These are phyloP conservation scores for Cuniculus paca DNA, from an alignment of 2,797 vertebrate genomes.

Conservation along the genomic window DNA sequence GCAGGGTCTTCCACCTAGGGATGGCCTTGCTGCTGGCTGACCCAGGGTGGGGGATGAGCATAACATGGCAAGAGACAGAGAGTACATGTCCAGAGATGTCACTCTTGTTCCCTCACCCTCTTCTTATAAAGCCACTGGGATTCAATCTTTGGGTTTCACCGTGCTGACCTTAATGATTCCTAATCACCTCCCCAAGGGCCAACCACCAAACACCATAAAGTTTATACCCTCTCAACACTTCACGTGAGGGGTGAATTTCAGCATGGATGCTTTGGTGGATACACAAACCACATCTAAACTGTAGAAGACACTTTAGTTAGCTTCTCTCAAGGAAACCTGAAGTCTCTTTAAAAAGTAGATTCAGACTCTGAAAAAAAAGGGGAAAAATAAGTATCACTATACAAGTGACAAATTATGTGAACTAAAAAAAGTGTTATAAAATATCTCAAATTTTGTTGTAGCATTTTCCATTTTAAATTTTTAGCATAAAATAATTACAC, in stretches of 20 bases:
- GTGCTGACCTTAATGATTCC: background rate
- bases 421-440: background rate
- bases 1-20: background rate
- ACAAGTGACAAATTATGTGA: background rate
- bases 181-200: background rate
- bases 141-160: background rate
- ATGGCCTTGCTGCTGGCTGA: background rate
- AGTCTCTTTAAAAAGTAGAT: constrained; percentile 24
- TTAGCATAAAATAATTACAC: background rate
- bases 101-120: background rate
- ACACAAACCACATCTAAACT: background rate
- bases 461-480: background rate
- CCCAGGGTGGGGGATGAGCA: background rate
- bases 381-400: background rate
- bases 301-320: background rate
- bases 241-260: background rate
- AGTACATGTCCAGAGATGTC: background rate
- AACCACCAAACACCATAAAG: background rate
- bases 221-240: background rate
- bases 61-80: background rate
- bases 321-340: background rate
- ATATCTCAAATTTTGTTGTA: background rate
- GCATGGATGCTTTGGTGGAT: background rate
- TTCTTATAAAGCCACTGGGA: background rate
- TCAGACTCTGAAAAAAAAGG: background rate